phyloP scores from a whole-genome alignment of 2,797 vertebrate genomes.

The Meda fulgida region DNA sequence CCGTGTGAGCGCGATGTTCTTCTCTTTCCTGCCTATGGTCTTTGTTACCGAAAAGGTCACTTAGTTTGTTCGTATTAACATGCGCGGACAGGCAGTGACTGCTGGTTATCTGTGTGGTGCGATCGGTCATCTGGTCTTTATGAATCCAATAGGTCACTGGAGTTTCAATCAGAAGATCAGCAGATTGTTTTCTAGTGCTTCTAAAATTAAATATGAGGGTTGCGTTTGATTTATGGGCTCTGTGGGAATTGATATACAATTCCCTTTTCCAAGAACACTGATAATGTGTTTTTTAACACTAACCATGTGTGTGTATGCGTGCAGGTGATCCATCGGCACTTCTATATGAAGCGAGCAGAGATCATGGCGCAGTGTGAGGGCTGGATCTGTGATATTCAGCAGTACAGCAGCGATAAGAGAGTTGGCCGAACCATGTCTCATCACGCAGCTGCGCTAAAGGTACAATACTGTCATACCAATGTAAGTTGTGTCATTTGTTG shows the following conservation, averaged over 20 bases:
- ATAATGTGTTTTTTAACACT: neutral
- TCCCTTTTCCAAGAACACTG: neutral
- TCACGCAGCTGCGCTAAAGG: constrained; percentile 95
- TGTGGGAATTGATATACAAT: neutral
- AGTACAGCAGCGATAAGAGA: constrained; percentile 98
- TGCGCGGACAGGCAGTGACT: constrained; percentile 13
- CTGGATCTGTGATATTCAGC: constrained; percentile 99
- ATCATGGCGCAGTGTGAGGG: constrained; percentile 98
- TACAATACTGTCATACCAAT: constrained; percentile 59
- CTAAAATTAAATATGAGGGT: constrained; percentile 16
- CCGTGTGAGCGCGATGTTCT: neutral
- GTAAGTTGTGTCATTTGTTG: neutral
- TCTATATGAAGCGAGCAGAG: constrained; percentile 96
- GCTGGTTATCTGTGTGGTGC: constrained; percentile 12
- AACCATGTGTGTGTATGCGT: neutral
- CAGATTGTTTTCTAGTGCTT: constrained; percentile 19
- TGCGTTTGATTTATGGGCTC: constrained; percentile 27
- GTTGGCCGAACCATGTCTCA: constrained; percentile 99
- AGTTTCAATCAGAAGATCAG: neutral
- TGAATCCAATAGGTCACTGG: constrained; percentile 29
- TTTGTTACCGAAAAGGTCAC: constrained; percentile 71
- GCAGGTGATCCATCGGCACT: constrained; percentile 98
- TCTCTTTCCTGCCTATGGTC: constrained; percentile 37
- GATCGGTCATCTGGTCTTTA: constrained; percentile 15
- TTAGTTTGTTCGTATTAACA: constrained; percentile 49